These are phyloP conservation scores for Tromatobia lineatoria DNA, from an alignment of 2,888 invertebrate genomes.

Conservation along the genomic window DNA sequence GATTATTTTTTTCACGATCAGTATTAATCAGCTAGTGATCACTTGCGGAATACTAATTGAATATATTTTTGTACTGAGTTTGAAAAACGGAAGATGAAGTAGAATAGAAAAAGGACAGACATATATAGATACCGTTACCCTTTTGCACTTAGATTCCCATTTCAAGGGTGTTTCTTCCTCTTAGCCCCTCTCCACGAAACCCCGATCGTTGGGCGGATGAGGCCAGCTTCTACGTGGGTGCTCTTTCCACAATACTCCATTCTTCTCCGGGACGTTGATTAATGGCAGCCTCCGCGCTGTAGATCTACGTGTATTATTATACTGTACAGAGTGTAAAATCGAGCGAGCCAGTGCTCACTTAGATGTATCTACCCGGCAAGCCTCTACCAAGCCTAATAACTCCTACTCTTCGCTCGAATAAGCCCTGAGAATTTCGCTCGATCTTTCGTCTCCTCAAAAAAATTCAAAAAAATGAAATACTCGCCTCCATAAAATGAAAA, in stretches of 20 bases:
- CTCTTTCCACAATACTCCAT: constrained; percentile 77
- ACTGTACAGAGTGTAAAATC: constrained; percentile 38
- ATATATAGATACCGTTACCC: constrained; percentile 50
- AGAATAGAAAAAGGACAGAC: constrained; percentile 14
- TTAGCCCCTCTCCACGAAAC: constrained; percentile 47
- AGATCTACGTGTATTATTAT: constrained; percentile 33
- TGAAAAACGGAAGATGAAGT: constrained; percentile 24
- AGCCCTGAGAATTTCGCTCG: neutral
- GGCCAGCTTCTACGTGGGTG: constrained; percentile 52
- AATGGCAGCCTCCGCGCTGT: constrained; percentile 73
- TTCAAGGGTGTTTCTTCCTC: constrained; percentile 76
- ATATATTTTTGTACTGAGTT: neutral
- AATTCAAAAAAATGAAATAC: neutral
- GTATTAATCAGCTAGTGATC: too few species aligned
- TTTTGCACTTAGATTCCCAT: constrained; percentile 76
- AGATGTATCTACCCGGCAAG: constrained; percentile 33
- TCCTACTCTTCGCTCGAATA: neutral
- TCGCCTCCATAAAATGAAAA: neutral
- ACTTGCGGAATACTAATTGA: neutral
- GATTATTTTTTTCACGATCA: too few species aligned
- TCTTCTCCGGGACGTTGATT: constrained; percentile 81
- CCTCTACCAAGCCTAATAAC: constrained; percentile 34
- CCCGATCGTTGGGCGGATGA: constrained; percentile 30
- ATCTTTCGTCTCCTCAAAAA: neutral
- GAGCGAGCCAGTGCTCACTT: constrained; percentile 28